phyloP scores from a whole-genome alignment of 2,888 invertebrate species.

The Ectobius pallidus region DNA sequence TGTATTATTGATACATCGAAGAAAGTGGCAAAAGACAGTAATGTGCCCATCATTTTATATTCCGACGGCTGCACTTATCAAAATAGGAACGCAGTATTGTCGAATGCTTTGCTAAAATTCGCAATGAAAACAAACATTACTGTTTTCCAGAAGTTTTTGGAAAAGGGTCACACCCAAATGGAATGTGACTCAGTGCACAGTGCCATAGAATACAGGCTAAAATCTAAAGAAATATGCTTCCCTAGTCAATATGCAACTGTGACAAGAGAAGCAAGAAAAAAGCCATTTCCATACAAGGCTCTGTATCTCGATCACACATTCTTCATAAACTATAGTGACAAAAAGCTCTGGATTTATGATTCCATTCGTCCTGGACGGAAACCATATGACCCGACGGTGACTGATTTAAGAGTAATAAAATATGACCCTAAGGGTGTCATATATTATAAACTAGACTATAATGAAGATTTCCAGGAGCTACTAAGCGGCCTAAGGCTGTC shows the following conservation, averaged over 20 bases:
- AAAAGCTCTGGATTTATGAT: not conserved
- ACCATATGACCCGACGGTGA: slow-evolving; percentile 44
- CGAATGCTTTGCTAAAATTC: not conserved
- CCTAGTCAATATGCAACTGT: slow-evolving; percentile 30
- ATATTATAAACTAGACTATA: slow-evolving; percentile 41
- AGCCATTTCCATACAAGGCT: slow-evolving; percentile 41
- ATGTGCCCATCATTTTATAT: not conserved
- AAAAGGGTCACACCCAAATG: not conserved
- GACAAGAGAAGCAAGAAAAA: slow-evolving; percentile 41
- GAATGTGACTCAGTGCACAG: slow-evolving; percentile 52
- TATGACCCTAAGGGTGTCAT: slow-evolving; percentile 40
- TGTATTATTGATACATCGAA: slow-evolving; percentile 43
- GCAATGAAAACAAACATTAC: not conserved
- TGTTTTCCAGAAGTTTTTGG: not conserved
- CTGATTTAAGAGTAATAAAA: slow-evolving; percentile 42
- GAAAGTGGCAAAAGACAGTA: slow-evolving; percentile 33
- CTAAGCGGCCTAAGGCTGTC: not conserved
- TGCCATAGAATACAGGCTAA: slow-evolving; percentile 49
- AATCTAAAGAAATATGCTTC: slow-evolving; percentile 46
- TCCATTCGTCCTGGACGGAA: slow-evolving; percentile 46
- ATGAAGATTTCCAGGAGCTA: not conserved
- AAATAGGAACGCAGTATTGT: not conserved
- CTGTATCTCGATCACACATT: slow-evolving; percentile 31
- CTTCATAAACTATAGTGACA: not conserved
- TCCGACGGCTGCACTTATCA: not conserved